These are phyloP conservation scores for Pachliopta kotzebuea DNA, from an alignment of 2,888 invertebrate genomes.

Conservation along the genomic window DNA sequence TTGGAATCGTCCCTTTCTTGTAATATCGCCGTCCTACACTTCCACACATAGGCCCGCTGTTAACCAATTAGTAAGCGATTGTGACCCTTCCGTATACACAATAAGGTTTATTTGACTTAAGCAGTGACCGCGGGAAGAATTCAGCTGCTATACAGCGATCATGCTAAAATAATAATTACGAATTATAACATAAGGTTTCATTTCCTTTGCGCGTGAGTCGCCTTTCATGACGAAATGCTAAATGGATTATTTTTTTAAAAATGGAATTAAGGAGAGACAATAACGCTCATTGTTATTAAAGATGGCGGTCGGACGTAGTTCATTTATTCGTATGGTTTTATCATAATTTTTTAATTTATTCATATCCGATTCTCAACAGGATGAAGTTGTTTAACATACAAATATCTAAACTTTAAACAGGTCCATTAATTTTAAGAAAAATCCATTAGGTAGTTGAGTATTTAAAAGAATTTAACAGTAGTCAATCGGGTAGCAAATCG, in stretches of 20 bases:
- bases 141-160: conserved; percentile 54
- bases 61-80: conserved; percentile 65
- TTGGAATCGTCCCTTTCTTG: conserved; percentile 50
- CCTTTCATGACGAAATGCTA: conserved; percentile 74
- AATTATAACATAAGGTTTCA: conserved; percentile 39
- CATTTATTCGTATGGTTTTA: conserved; percentile 69
- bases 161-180: conserved; percentile 45
- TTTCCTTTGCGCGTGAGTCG: conserved; percentile 46
- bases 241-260: conserved; percentile 80
- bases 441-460: background rate
- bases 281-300: conserved; percentile 79
- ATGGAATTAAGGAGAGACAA: conserved; percentile 80
- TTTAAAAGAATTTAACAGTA: background rate
- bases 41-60: conserved; percentile 60
- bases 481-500: background rate
- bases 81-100: conserved; percentile 46
- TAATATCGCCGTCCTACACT: conserved; percentile 47
- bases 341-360: conserved; percentile 67
- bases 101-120: conserved; percentile 60
- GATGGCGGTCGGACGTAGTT: conserved; percentile 68
- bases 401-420: background rate
- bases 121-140: conserved; percentile 50
- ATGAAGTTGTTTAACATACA: background rate
- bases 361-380: conserved; percentile 50
- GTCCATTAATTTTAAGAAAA: background rate